Evolutionary conservation across 2,797 vertebrate genomes (phyloP).

Genomic region (Pagetopsis macropterus): DNA sequence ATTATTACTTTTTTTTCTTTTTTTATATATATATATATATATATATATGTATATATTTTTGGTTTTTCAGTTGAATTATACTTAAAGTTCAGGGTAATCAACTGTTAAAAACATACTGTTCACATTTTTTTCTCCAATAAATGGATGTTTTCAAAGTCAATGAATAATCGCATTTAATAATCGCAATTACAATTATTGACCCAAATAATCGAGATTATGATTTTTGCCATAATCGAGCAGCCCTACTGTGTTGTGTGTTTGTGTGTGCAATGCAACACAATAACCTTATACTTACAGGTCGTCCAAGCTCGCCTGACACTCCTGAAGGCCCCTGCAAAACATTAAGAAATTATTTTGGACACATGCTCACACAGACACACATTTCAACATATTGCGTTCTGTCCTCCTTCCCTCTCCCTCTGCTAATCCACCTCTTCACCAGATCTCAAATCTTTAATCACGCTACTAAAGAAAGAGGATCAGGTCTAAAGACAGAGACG

Average conservation of each 20-base stretch:
- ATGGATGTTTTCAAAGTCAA: no score
- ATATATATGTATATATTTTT: no score
- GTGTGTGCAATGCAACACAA: constrained; percentile 19
- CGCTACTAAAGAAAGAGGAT: constrained; percentile 57
- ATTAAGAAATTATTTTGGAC: constrained; percentile 20
- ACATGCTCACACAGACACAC: constrained; percentile 14
- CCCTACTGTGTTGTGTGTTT: background rate
- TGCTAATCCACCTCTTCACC: constrained; percentile 60
- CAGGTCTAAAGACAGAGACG: constrained; percentile 74
- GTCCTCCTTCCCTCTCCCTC: background rate
- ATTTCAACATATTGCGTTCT: constrained; percentile 22
- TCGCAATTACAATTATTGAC: no score
- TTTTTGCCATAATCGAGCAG: no score
- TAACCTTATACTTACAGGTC: constrained; percentile 84
- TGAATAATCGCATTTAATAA: no score
- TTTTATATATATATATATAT: no score
- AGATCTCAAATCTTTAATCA: constrained; percentile 59
- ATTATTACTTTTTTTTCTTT: no score
- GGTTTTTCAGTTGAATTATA: no score
- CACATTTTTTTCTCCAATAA: no score
- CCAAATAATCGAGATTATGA: no score
- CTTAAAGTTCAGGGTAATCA: no score
- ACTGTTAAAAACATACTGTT: no score
- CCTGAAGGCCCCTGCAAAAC: constrained; percentile 85
- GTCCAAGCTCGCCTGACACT: constrained; percentile 80